A percentile compares a stretch with the other conserved stretches of the same genome.
Evolutionary conservation across 2,797 vertebrate species (phyloP).

Genomic region (Sebastes iracundus): DNA sequence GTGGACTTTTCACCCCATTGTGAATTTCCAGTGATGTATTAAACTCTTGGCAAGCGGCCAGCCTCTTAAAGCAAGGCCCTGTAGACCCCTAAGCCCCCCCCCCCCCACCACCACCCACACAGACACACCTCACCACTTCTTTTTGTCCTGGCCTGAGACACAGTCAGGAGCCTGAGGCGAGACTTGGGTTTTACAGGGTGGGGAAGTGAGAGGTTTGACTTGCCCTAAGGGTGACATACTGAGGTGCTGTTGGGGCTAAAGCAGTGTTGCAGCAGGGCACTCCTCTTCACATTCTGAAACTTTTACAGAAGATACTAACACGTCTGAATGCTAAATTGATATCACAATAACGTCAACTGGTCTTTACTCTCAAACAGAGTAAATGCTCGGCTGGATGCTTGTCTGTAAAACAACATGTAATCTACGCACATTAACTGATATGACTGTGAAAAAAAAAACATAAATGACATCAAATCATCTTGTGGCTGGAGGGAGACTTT

Average conservation of each 20-base stretch:
- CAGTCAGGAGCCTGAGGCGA: conserved; percentile 39
- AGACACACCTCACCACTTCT: conserved; percentile 28
- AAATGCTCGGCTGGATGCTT: neutral
- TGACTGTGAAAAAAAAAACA: neutral
- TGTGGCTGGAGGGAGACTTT: neutral
- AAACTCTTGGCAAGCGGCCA: conserved; percentile 65
- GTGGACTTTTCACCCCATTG: conserved; percentile 69
- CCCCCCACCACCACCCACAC: neutral
- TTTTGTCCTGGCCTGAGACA: conserved; percentile 34
- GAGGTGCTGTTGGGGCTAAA: conserved; percentile 1
- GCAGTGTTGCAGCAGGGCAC: conserved; percentile 17
- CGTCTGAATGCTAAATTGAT: neutral
- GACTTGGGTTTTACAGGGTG: conserved; percentile 5
- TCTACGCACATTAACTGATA: conserved; percentile 4
- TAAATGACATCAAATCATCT: neutral
- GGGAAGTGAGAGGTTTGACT: conserved; percentile 30
- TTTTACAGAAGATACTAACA: conserved; percentile 1
- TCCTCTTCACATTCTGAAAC: conserved; percentile 40
- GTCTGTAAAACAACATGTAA: neutral
- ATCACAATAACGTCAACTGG: neutral
- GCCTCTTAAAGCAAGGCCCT: conserved; percentile 14
- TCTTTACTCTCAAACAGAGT: neutral
- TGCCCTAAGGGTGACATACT: conserved; percentile 54
- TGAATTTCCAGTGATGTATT: conserved; percentile 65
- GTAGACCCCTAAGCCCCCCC: neutral